Evolutionary conservation across 37 sponge, comb jelly and placozoan species (phyloP).

Genomic region (Cliona cf. orientalis): DNA sequence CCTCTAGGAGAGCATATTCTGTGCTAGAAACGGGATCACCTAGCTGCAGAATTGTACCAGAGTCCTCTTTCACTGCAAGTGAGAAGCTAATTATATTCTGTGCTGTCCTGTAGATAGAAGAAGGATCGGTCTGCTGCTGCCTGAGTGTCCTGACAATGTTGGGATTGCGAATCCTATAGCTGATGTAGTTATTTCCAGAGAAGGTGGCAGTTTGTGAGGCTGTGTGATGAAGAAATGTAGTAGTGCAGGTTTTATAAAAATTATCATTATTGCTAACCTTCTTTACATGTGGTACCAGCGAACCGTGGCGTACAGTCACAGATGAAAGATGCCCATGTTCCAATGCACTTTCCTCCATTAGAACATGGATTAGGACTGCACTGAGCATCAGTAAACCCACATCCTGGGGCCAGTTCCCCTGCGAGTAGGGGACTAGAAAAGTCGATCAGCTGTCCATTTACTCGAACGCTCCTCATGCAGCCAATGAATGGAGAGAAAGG

Average conservation of each 20-base stretch:
- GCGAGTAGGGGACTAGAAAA: slow-evolving; percentile 45
- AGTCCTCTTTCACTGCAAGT: slow-evolving; percentile 8
- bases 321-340: slow-evolving; percentile 15
- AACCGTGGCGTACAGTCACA: slow-evolving; percentile 46
- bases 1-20: slow-evolving; percentile 59
- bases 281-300: slow-evolving; percentile 55
- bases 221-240: background rate
- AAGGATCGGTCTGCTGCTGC: background rate
- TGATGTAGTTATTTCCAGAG: slow-evolving; percentile 53
- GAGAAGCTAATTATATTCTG: slow-evolving; percentile 36
- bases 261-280: slow-evolving; percentile 37
- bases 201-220: slow-evolving; percentile 45
- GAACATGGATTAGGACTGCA: slow-evolving; percentile 51
- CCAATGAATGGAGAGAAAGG: slow-evolving; percentile 33
- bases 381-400: slow-evolving; percentile 11
- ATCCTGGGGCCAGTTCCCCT: background rate
- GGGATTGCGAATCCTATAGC: slow-evolving; percentile 7
- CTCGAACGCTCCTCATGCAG: slow-evolving; percentile 62
- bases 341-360: slow-evolving; percentile 69
- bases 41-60: slow-evolving; percentile 54
- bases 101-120: slow-evolving; percentile 19
- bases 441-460: slow-evolving; percentile 48
- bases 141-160: background rate
- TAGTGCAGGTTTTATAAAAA: background rate
- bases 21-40: slow-evolving; percentile 1